These are phyloP conservation scores for Falcaria lacertinaria DNA, from an alignment of 2,888 invertebrate genomes.

Conservation along the genomic window DNA sequence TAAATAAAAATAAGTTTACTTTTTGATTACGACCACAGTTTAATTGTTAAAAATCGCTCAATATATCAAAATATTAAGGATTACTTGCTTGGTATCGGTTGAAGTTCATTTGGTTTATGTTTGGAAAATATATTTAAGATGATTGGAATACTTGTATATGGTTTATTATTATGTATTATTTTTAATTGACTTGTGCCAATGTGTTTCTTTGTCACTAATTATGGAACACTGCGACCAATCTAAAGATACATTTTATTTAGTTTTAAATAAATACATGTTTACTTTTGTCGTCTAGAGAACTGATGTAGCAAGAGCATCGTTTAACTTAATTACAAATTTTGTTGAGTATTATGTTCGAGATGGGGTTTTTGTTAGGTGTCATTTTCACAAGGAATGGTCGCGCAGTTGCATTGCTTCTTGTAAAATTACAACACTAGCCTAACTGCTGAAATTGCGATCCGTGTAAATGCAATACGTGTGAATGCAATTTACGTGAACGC, in stretches of 20 bases:
- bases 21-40: constrained; percentile 24
- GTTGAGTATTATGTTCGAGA: constrained; percentile 58
- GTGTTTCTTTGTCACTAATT: constrained; percentile 29
- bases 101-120: constrained; percentile 2
- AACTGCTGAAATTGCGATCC: no score
- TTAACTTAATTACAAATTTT: constrained; percentile 49
- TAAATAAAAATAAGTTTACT: constrained; percentile 36
- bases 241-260: constrained; percentile 14
- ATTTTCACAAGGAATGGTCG: not conserved
- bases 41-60: constrained; percentile 32
- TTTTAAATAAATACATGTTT: constrained; percentile 16
- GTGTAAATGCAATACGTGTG: not conserved
- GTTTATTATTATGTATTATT: constrained; percentile 23
- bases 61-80: constrained; percentile 29
- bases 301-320: constrained; percentile 51
- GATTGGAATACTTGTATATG: constrained; percentile 16
- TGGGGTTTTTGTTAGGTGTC: constrained; percentile 34
- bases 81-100: constrained; percentile 11
- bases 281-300: constrained; percentile 42
- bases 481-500: not conserved
- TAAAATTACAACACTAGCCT: no score
- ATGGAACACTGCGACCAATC: constrained; percentile 37
- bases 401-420: no score
- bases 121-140: constrained; percentile 11
- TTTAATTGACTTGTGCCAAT: constrained; percentile 47